Conservation (phyloP, 2,113 vertebrate genomes). For the Pseudorectes ferrugineus region DNA sequence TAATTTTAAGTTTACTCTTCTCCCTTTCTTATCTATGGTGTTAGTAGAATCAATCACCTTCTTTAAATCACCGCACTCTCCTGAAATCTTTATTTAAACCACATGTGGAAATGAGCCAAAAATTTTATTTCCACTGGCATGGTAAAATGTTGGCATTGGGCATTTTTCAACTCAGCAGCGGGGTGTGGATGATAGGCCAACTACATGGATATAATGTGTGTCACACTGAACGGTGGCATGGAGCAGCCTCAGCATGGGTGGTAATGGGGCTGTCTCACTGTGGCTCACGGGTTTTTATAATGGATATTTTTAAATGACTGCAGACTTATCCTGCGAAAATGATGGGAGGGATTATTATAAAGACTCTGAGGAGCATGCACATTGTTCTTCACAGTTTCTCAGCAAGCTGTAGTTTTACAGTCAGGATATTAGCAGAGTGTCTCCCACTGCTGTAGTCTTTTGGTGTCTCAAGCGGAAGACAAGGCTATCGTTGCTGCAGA, state of each 20-base stretch:
- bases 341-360: background rate
- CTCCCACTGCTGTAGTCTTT: background rate
- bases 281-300: background rate
- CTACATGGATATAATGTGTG: background rate
- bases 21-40: background rate
- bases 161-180: slow-evolving; percentile 10
- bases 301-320: background rate
- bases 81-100: background rate
- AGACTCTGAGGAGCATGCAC: background rate
- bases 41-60: background rate
- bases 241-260: background rate
- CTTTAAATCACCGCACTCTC: background rate
- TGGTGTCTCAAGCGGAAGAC: background rate
- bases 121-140: slow-evolving; percentile 4
- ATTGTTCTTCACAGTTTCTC: background rate
- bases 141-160: background rate
- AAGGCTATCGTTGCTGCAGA: background rate
- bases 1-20: background rate
- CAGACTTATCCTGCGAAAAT: background rate
- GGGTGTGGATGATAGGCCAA: background rate
- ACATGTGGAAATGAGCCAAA: background rate
- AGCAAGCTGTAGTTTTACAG: background rate
- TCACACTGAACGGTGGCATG: background rate
- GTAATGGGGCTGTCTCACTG: background rate
- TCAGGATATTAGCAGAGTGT: background rate